A percentile compares a stretch with the other conserved stretches of the same genome.
Evolutionary conservation across 2,888 invertebrate genomes (phyloP).

Genomic region (Eucriotettix oculatus): DNA sequence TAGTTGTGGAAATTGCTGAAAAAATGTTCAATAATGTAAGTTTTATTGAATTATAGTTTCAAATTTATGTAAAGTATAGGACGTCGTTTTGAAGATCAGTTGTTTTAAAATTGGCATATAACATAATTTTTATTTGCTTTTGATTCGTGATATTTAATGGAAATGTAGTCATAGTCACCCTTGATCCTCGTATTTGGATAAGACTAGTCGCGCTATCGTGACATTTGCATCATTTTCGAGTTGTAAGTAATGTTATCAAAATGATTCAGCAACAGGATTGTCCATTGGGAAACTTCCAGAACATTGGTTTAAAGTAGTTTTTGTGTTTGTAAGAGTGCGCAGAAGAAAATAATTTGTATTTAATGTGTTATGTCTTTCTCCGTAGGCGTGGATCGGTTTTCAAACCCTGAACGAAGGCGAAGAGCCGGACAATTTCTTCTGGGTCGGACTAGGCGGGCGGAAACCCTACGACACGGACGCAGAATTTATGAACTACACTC

Average conservation of each 20-base stretch:
- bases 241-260: no score
- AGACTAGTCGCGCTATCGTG: no score
- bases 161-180: not conserved
- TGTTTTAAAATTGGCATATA: not conserved
- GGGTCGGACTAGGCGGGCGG: slow-evolving; percentile 86
- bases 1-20: slow-evolving; percentile 83
- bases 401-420: slow-evolving; percentile 81
- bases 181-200: no score
- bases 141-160: not conserved
- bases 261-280: no score
- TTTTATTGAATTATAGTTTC: slow-evolving; percentile 5
- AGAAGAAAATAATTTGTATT: not conserved
- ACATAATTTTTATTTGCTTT: not conserved
- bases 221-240: no score
- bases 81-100: no score
- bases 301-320: no score
- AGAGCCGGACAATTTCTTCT: slow-evolving; percentile 97
- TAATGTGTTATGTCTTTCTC: slow-evolving; percentile 2
- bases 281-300: no score
- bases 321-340: no score
- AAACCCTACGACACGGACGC: slow-evolving; percentile 80
- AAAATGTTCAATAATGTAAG: slow-evolving; percentile 78
- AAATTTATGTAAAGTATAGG: not conserved
- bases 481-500: slow-evolving; percentile 79
- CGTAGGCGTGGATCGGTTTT: slow-evolving; percentile 33